Evolutionary conservation across 1,140 invertebrate species (phyloP), one percentile per base, ranked within the genome.

Genomic region (Eufriesea mexicana): DNA sequence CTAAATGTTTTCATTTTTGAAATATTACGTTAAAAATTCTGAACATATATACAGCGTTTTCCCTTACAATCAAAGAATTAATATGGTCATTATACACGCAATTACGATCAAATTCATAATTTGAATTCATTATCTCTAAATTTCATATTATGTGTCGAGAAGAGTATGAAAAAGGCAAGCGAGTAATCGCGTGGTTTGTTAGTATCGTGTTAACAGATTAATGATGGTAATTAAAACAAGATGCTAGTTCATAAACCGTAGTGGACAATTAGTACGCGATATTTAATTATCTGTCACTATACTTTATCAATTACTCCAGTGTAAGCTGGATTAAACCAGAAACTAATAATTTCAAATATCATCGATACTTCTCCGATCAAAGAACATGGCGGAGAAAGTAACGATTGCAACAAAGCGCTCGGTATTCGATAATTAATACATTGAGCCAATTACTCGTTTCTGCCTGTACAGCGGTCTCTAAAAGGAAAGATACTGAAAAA

Each of bases 371-470:
- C 5, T 1, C 7, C 35, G n/a, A 75, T 49, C 57, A n/a, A 42
- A 49, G 68, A 51, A 71, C 45, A 25, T 35, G 35, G 35, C 35
- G 16, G 57, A 49, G 42, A 49, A 49, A 28, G 42, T 49, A 62
- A 5, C 28, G 14, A 47, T 75, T 47, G 55, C 9, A 28, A 62
- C 57, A 61, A 23, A 59, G n/a, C 42, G 55, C 8, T 14, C 6
- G 10, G 42, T 18, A 35, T 74, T 74, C 72, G 45, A 61, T 61
- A 61, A 75, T 61, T 75, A 61, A 75, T 47, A 61, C 23, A 75
- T 9, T 42, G 42, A 75, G 28, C 42, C 57, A 61, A 61, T 61
- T 61, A 61, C 35, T 47, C n/a, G 10, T 61, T 28, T 8, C 20
- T n/a, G n/a, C 12, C 20, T 45, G 12, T 47, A 57, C 25, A 35